Conservation (phyloP, 2,888 invertebrate species). For the Autographa gamma region DNA sequence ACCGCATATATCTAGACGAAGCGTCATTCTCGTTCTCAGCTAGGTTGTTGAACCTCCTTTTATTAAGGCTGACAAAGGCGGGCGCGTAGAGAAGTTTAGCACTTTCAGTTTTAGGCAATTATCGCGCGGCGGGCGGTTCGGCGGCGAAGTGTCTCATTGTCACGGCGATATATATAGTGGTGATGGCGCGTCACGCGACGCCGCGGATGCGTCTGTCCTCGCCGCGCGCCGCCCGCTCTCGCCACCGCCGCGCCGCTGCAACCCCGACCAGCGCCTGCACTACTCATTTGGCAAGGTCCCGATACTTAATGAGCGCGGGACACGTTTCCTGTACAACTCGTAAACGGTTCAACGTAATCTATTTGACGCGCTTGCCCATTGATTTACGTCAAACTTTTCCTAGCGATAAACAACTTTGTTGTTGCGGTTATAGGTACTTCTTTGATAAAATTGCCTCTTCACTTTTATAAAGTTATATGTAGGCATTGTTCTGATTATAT, state of each 20-base stretch:
- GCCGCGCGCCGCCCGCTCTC: conserved; percentile 50
- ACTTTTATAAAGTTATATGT: conserved; percentile 11
- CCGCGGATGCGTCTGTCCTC: conserved; percentile 80
- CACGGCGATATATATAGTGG: conserved; percentile 79
- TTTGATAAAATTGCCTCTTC: conserved; percentile 21
- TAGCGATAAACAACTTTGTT: conserved; percentile 23
- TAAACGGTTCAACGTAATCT: conserved; percentile 37
- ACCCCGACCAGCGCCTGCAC: conserved; percentile 56
- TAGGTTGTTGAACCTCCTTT: conserved; percentile 86
- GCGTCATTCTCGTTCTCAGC: conserved; percentile 76
- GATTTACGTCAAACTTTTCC: conserved; percentile 40
- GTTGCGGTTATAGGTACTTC: conserved; percentile 16
- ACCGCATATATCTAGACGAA: conserved; percentile 84
- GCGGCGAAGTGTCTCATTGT: conserved; percentile 80
- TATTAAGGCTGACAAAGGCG: conserved; percentile 75
- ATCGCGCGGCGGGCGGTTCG: conserved; percentile 65
- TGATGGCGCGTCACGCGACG: conserved; percentile 68
- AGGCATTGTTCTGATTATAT: background rate
- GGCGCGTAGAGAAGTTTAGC: conserved; percentile 63
- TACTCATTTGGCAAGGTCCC: conserved; percentile 64
- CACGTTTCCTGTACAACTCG: conserved; percentile 64
- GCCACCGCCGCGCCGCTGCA: conserved; percentile 52
- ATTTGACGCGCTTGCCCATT: conserved; percentile 44
- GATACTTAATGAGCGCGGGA: conserved; percentile 52
- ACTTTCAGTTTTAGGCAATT: conserved; percentile 74